A percentile compares a stretch with the other conserved stretches of the same genome.
Evolutionary conservation across 2,113 vertebrate species (phyloP).

Genomic region (Parotia lawesii): DNA sequence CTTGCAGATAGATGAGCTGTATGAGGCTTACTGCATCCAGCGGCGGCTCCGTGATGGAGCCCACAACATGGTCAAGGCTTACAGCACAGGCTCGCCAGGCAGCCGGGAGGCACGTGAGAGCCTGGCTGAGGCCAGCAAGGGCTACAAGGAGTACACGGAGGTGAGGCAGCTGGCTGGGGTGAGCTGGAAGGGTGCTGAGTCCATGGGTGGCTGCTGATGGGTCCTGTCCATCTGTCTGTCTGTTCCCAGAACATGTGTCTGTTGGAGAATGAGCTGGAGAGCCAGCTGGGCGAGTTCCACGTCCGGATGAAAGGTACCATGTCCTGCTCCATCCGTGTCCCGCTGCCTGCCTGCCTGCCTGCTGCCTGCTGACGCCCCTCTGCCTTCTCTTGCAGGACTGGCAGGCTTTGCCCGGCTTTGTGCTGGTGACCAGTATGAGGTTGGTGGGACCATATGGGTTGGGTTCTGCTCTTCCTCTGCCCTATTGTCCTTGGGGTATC

Average conservation of each 20-base stretch:
- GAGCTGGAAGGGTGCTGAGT: not conserved
- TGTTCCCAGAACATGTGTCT: constrained; percentile 89
- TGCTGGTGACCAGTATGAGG: constrained; percentile 96
- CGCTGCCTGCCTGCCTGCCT: not conserved
- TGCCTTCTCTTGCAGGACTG: constrained; percentile 80
- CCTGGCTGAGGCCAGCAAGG: constrained; percentile 88
- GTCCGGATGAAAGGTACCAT: constrained; percentile 90
- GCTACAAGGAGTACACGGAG: constrained; percentile 95
- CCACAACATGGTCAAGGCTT: constrained; percentile 94
- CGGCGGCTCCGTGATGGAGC: constrained; percentile 90
- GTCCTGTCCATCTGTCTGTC: not conserved
- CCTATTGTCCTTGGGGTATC: not conserved
- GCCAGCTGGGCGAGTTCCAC: constrained; percentile 94
- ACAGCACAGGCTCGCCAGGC: constrained; percentile 76
- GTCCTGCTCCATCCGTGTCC: not conserved
- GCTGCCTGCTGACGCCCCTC: not conserved
- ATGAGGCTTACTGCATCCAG: constrained; percentile 93
- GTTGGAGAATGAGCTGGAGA: constrained; percentile 91
- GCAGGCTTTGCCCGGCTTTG: constrained; percentile 94
- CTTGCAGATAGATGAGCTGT: constrained; percentile 90
- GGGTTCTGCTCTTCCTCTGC: not conserved
- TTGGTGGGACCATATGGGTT: constrained; percentile 50
- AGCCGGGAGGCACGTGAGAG: constrained; percentile 91
- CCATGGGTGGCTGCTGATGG: not conserved
- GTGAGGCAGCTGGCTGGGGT: constrained; percentile 57